A percentile compares a stretch with the other conserved stretches of the same genome.
These are phyloP conservation scores for Phoebastria nigripes DNA, from an alignment of 2,797 vertebrate species.

Conservation along the genomic window DNA sequence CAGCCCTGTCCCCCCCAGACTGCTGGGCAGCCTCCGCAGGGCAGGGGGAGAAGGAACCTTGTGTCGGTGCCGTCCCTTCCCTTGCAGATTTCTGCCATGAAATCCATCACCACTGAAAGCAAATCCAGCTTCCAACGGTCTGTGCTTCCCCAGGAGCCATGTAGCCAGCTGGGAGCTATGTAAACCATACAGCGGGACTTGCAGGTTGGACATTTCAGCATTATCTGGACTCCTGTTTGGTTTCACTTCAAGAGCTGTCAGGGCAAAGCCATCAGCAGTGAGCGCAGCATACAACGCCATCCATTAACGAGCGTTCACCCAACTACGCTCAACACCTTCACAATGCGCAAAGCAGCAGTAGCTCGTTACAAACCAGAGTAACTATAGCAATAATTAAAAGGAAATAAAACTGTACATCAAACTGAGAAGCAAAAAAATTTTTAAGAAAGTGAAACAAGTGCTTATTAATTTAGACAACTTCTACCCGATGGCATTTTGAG, in stretches of 20 bases:
- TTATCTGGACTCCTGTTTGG: not conserved
- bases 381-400: not conserved
- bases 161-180: not conserved
- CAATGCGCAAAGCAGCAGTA: not conserved
- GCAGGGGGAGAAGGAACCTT: not conserved
- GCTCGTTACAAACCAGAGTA: not conserved
- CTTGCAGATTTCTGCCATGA: not conserved
- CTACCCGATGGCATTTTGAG: slow-evolving; percentile 33
- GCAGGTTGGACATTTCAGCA: not conserved
- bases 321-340: not conserved
- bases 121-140: not conserved
- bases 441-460: not conserved
- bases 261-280: not conserved
- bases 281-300: rapidly evolving
- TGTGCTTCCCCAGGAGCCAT: not conserved
- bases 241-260: not conserved
- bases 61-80: not conserved
- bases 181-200: not conserved
- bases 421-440: not conserved
- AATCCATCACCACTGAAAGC: not conserved
- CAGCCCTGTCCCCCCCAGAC: not conserved
- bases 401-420: slow-evolving; percentile 19
- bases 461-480: slow-evolving; percentile 41
- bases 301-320: not conserved
- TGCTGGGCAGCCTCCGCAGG: not conserved